Percentiles rank a stretch among this genome's conserved stretches.
phyloP scores from a whole-genome alignment of 1,140 invertebrate species.

The Tetraneura akinire region DNA sequence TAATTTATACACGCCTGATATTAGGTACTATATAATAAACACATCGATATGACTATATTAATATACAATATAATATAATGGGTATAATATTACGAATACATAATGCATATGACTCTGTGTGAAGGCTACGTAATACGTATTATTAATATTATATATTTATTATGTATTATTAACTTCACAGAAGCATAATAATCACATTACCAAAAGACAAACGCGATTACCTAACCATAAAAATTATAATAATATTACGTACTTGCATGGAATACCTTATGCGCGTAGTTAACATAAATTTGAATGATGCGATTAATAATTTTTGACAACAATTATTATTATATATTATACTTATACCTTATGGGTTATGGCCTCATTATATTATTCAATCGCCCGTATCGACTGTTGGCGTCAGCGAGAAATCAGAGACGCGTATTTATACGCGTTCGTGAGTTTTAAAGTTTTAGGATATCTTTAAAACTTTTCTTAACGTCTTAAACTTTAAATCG shows the following conservation, averaged over 20 bases:
- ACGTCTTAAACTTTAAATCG: too few species aligned
- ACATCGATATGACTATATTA: too few species aligned
- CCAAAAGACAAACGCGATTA: background rate
- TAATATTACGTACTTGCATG: background rate
- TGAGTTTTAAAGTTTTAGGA: too few species aligned
- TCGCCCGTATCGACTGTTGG: background rate
- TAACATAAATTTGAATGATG: too few species aligned
- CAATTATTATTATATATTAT: background rate
- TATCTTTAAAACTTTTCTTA: too few species aligned
- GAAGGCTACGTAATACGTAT: background rate
- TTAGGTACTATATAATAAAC: too few species aligned
- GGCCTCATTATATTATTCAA: background rate
- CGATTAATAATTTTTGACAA: too few species aligned
- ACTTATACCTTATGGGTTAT: too few species aligned
- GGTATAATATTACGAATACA: background rate
- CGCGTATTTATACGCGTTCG: too few species aligned
- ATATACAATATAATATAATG: too few species aligned
- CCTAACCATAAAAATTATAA: background rate
- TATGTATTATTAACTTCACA: constrained; percentile 15
- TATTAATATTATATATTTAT: background rate
- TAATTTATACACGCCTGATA: too few species aligned
- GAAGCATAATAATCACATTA: background rate
- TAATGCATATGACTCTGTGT: too few species aligned
- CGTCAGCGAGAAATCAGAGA: background rate
- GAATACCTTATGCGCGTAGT: background rate